These are phyloP conservation scores for Sycophila sp. DNA, from an alignment of 1,140 invertebrate species.

Conservation along the genomic window DNA sequence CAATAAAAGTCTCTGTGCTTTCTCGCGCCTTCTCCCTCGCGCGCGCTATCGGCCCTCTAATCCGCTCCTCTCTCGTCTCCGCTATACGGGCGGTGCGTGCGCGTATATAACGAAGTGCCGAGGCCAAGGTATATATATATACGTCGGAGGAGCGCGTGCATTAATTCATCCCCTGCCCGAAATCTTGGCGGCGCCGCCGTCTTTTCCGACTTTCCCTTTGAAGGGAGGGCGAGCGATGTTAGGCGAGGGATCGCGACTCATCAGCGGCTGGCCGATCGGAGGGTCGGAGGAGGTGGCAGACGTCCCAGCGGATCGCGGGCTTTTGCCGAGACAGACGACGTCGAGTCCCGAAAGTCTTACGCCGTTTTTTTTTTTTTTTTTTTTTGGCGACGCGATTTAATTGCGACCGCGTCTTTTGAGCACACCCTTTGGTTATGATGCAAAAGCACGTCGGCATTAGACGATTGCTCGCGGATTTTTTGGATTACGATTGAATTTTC, in stretches of 20 bases:
- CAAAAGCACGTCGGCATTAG: not conserved
- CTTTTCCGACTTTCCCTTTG: constrained; percentile 13
- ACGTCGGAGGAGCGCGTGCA: constrained; percentile 56
- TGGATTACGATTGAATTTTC: too few species aligned
- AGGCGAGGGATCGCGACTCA: not conserved
- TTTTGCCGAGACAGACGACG: too few species aligned
- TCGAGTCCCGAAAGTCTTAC: not conserved
- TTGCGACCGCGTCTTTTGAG: not conserved
- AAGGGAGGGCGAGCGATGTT: not conserved
- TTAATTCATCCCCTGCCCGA: constrained; percentile 61
- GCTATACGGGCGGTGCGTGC: constrained; percentile 46
- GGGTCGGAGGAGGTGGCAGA: too few species aligned
- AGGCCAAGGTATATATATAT: not conserved
- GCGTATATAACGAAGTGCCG: constrained; percentile 65
- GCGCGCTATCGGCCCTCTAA: constrained; percentile 12
- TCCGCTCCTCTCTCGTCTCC: constrained; percentile 22
- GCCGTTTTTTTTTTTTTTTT: too few species aligned
- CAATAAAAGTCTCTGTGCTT: constrained; percentile 67
- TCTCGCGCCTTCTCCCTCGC: constrained; percentile 45
- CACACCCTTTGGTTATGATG: not conserved
- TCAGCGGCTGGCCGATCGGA: too few species aligned
- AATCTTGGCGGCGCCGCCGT: constrained; percentile 27
- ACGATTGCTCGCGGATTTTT: too few species aligned
- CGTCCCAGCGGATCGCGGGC: not conserved
- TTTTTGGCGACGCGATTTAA: too few species aligned